Evolutionary conservation across 2,113 vertebrate genomes (phyloP).

Genomic region (Lamprotornis superbus): DNA sequence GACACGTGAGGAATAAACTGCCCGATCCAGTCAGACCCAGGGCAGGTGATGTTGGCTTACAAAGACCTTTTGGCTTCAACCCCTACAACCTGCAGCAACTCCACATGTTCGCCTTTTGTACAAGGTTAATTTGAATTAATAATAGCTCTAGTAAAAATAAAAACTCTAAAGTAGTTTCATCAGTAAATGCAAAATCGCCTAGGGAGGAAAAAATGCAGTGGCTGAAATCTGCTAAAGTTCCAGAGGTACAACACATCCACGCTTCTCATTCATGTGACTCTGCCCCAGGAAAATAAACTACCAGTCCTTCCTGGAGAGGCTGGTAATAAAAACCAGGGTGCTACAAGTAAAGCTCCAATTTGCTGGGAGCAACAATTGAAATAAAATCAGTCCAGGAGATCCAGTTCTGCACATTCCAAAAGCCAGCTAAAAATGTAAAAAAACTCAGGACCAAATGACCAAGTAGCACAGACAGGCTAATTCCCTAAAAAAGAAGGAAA

Average conservation of each 20-base stretch:
- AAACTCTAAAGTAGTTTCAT: conserved; percentile 22
- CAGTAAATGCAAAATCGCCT: conserved; percentile 38
- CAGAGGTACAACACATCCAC: background rate
- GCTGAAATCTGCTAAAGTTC: background rate
- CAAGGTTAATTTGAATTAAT: background rate
- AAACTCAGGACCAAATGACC: conserved; percentile 4
- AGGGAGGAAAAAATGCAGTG: background rate
- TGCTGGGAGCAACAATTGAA: conserved; percentile 25
- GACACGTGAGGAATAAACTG: conserved; percentile 46
- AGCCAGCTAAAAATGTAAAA: conserved; percentile 17
- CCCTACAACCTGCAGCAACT: background rate
- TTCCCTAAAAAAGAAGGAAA: background rate
- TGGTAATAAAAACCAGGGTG: conserved; percentile 35
- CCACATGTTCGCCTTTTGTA: background rate
- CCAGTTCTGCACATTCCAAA: conserved; percentile 32
- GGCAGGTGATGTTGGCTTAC: conserved; percentile 5
- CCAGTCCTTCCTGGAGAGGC: conserved; percentile 32
- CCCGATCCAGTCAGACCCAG: background rate
- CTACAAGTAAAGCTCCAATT: conserved; percentile 41
- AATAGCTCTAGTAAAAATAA: conserved; percentile 51
- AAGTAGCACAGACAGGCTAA: background rate
- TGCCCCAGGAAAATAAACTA: conserved; percentile 31
- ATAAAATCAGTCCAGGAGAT: conserved; percentile 36
- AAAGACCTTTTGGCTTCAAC: conserved; percentile 51
- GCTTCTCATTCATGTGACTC: background rate